phyloP scores from a whole-genome alignment of 2,113 vertebrate genomes.

The Callithrix jacchus region DNA sequence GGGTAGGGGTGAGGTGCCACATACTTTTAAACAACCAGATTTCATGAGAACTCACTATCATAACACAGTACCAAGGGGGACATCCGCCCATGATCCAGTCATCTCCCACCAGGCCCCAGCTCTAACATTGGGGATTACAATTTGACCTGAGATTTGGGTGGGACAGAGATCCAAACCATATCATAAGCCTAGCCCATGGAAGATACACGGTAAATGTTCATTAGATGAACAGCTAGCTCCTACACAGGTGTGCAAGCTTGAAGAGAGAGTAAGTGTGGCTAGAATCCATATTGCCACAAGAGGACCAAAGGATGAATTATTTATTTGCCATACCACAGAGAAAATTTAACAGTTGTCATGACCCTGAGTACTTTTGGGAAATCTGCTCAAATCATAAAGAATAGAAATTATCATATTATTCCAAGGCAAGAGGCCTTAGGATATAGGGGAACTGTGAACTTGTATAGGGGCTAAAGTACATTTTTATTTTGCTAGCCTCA shows the following conservation, averaged over 20 bases:
- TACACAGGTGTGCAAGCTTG: neutral
- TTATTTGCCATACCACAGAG: neutral
- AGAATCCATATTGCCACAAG: neutral
- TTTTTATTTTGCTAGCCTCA: neutral
- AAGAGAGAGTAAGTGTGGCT: neutral
- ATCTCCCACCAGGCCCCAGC: too few species aligned
- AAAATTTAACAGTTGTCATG: neutral
- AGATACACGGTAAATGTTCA: neutral
- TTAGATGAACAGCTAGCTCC: neutral
- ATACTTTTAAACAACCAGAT: too few species aligned
- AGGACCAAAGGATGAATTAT: neutral
- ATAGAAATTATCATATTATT: neutral
- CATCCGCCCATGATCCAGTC: too few species aligned
- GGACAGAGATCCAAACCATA: too few species aligned
- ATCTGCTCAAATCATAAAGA: neutral
- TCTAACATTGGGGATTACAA: too few species aligned
- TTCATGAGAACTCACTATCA: too few species aligned
- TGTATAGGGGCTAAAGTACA: neutral
- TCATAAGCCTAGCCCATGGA: neutral
- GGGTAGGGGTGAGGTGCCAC: too few species aligned
- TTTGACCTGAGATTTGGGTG: too few species aligned
- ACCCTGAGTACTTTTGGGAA: neutral
- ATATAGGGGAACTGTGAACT: neutral
- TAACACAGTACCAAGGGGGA: too few species aligned
- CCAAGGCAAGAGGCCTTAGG: neutral